Evolutionary conservation across 53 echinoderm and acorn worm species (phyloP).

Genomic region (Luidia sarsii): DNA sequence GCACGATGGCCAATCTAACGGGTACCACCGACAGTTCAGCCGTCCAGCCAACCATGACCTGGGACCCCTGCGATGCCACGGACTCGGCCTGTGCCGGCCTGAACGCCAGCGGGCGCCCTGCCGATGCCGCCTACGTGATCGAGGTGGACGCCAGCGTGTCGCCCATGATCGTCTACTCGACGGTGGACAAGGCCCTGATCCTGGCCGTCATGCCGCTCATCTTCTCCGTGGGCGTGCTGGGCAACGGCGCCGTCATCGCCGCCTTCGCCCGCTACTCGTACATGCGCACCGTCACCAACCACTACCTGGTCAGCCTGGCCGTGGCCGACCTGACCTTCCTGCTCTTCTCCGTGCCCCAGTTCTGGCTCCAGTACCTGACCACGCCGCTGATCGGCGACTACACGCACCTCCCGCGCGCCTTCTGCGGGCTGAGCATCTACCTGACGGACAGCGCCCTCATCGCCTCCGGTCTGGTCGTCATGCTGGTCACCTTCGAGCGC

Average conservation of each 20-base stretch:
- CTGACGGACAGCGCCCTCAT: slow-evolving; percentile 71
- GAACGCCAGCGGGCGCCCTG: too few relatives aligned
- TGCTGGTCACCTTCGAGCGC: slow-evolving; percentile 86
- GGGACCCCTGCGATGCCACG: too few relatives aligned
- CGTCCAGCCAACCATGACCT: too few relatives aligned
- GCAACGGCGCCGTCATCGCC: slow-evolving; percentile 79
- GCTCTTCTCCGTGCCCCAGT: slow-evolving; percentile 57
- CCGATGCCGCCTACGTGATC: too few relatives aligned
- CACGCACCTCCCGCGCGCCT: slow-evolving; percentile 31
- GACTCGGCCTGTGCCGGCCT: too few relatives aligned
- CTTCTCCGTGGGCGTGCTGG: slow-evolving; percentile 88
- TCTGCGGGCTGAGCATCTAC: slow-evolving; percentile 60
- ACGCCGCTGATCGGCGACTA: slow-evolving; percentile 53
- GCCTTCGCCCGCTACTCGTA: slow-evolving; percentile 77
- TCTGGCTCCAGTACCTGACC: slow-evolving; percentile 58
- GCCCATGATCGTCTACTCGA: slow-evolving; percentile 73
- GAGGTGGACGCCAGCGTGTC: slow-evolving; percentile 46
- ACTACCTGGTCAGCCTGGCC: slow-evolving; percentile 83
- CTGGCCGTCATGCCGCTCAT: slow-evolving; percentile 92
- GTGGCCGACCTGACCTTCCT: slow-evolving; percentile 67
- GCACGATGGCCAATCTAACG: too few relatives aligned
- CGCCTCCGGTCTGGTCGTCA: slow-evolving; percentile 82
- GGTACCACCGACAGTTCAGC: too few relatives aligned
- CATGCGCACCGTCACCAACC: slow-evolving; percentile 91
- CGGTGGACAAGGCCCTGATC: slow-evolving; percentile 68